Evolutionary conservation across 2,888 invertebrate species (phyloP).

Genomic region (Zeuzera pyrina): DNA sequence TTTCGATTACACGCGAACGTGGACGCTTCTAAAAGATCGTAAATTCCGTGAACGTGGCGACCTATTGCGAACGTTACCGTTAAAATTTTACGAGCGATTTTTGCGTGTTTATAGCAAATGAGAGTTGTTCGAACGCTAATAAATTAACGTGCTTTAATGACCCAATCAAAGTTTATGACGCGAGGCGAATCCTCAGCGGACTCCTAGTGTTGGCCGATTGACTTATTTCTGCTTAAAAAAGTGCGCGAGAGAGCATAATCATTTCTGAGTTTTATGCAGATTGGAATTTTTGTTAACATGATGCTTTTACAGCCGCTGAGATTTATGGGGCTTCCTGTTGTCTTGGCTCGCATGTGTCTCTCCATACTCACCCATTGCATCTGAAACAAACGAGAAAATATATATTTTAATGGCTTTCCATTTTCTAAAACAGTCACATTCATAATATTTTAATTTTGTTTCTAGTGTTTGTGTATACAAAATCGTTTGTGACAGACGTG

Average conservation of each 20-base stretch:
- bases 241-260: slow-evolving; percentile 43
- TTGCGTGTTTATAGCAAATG: slow-evolving; percentile 50
- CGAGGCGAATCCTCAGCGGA: slow-evolving; percentile 62
- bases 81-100: slow-evolving; percentile 42
- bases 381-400: slow-evolving; percentile 77
- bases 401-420: slow-evolving; percentile 2
- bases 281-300: slow-evolving; percentile 65
- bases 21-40: slow-evolving; percentile 36
- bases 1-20: slow-evolving; percentile 50
- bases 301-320: slow-evolving; percentile 43
- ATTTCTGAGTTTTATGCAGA: slow-evolving; percentile 69
- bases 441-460: too few species aligned
- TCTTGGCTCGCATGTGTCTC: slow-evolving; percentile 20
- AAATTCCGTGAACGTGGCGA: slow-evolving; percentile 25
- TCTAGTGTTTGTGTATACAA: too few species aligned
- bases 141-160: slow-evolving; percentile 72
- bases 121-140: slow-evolving; percentile 60
- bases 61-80: slow-evolving; percentile 28
- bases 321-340: slow-evolving; percentile 56
- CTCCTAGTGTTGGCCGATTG: slow-evolving; percentile 70
- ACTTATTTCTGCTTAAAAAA: slow-evolving; percentile 56
- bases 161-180: slow-evolving; percentile 73
- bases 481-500: too few species aligned
- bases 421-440: too few species aligned
- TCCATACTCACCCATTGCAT: slow-evolving; percentile 84